Conservation (phyloP, 2,113 vertebrate genomes). For the Bostrychus sinensis region DNA sequence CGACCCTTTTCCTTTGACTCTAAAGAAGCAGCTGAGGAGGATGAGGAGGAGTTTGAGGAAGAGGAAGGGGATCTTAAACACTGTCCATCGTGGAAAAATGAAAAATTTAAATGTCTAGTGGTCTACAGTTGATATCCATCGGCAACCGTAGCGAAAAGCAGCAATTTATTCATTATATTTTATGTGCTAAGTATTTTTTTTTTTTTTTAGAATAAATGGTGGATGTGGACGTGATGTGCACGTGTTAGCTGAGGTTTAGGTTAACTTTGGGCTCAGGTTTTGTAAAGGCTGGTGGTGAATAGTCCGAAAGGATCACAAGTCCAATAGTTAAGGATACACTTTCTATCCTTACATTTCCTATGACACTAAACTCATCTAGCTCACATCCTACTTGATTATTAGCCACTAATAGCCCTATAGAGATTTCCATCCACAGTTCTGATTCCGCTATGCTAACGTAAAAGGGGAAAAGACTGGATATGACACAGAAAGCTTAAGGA, state of each 20-base stretch:
- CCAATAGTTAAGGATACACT: constrained; percentile 16
- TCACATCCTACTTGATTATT: constrained; percentile 63
- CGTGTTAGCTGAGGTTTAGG: constrained; percentile 30
- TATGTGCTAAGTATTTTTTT: constrained; percentile 43
- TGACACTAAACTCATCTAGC: constrained; percentile 46
- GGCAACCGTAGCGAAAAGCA: constrained; percentile 78
- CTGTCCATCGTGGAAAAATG: constrained; percentile 58
- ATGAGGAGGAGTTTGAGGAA: constrained; percentile 3
- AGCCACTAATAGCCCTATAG: constrained; percentile 65
- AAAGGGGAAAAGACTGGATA: constrained; percentile 58
- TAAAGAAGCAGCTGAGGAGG: constrained; percentile 74
- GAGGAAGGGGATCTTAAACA: constrained; percentile 59
- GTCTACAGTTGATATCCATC: constrained; percentile 71
- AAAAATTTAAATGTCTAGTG: constrained; percentile 71
- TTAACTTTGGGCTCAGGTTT: constrained; percentile 57
- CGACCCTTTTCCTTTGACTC: constrained; percentile 76
- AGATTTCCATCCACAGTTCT: constrained; percentile 60
- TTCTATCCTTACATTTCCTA: constrained; percentile 48
- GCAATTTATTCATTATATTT: constrained; percentile 58
- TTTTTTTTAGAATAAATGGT: background rate
- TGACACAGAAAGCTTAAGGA: constrained; percentile 68
- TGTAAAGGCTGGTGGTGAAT: constrained; percentile 38
- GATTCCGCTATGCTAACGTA: constrained; percentile 60
- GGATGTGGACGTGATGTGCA: background rate
- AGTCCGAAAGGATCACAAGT: constrained; percentile 18